These are phyloP conservation scores for Motacilla tschutschensis DNA, from an alignment of 2,113 vertebrate species.

Conservation along the genomic window DNA sequence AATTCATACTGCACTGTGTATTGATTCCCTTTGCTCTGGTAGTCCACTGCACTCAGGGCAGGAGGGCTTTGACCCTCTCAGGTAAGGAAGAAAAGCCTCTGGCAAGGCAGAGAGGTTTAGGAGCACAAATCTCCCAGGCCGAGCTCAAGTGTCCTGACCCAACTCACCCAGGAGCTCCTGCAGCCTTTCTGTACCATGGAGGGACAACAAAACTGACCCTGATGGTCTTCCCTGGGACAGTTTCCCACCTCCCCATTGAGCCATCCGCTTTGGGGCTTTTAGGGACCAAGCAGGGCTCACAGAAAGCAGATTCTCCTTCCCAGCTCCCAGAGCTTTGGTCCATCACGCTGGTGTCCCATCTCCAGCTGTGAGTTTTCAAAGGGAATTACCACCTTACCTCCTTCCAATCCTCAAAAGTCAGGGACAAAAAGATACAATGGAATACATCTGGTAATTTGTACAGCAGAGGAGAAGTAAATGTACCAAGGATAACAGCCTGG, in stretches of 20 bases:
- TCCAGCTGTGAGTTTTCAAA: not conserved
- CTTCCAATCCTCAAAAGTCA: not conserved
- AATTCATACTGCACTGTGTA: not conserved
- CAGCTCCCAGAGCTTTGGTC: not conserved
- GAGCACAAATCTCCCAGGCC: not conserved
- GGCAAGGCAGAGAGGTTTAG: not conserved
- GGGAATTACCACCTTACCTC: not conserved
- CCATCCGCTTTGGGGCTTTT: not conserved
- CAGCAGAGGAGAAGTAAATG: not conserved
- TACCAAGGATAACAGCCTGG: not conserved
- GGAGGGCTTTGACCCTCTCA: not conserved
- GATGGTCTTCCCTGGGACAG: not conserved
- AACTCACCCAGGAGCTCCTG: not conserved
- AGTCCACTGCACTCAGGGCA: not conserved
- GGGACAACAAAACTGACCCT: not conserved
- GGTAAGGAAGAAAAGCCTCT: not conserved
- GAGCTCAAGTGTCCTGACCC: not conserved
- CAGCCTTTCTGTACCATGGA: not conserved
- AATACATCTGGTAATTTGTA: not conserved
- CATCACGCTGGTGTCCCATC: not conserved
- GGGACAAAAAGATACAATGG: not conserved
- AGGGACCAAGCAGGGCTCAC: not conserved
- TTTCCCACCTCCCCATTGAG: not conserved
- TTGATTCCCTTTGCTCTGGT: constrained; percentile 29
- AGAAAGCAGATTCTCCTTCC: not conserved